Conservation (phyloP, 2,113 vertebrate genomes). For the Micronycteris hirsuta region DNA sequence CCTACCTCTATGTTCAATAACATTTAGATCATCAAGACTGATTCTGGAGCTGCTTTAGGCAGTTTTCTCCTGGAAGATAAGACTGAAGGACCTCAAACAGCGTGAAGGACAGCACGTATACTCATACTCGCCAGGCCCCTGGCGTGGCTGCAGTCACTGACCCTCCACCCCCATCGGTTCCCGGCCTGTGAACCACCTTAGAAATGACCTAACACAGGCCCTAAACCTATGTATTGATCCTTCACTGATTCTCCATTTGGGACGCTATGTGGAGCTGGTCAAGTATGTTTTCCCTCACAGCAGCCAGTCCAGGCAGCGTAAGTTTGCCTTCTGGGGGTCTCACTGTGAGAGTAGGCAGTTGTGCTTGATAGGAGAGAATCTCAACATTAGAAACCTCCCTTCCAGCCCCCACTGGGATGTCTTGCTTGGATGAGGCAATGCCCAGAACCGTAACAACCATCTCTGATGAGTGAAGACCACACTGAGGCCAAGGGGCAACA, state of each 20-base stretch:
- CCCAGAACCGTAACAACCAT: background rate
- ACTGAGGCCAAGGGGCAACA: background rate
- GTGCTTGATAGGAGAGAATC: background rate
- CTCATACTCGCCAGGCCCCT: background rate
- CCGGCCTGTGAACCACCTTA: background rate
- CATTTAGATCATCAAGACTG: background rate
- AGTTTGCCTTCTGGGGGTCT: background rate
- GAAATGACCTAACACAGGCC: background rate
- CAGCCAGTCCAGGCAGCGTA: background rate
- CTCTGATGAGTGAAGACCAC: background rate
- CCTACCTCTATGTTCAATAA: background rate
- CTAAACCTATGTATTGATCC: background rate
- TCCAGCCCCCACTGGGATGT: accelerated
- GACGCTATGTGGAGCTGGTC: background rate
- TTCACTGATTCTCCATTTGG: background rate
- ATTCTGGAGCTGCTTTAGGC: background rate
- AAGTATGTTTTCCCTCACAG: background rate
- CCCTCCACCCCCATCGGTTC: background rate
- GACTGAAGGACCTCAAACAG: background rate
- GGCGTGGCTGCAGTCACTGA: background rate
- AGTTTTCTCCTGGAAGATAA: background rate
- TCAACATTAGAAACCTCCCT: background rate
- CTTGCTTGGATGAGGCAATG: too few relatives aligned
- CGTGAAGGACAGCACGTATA: background rate
- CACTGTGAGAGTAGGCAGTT: background rate